These are phyloP conservation scores for Papilio glaucus DNA, from an alignment of 1,140 invertebrate genomes.

Conservation along the genomic window DNA sequence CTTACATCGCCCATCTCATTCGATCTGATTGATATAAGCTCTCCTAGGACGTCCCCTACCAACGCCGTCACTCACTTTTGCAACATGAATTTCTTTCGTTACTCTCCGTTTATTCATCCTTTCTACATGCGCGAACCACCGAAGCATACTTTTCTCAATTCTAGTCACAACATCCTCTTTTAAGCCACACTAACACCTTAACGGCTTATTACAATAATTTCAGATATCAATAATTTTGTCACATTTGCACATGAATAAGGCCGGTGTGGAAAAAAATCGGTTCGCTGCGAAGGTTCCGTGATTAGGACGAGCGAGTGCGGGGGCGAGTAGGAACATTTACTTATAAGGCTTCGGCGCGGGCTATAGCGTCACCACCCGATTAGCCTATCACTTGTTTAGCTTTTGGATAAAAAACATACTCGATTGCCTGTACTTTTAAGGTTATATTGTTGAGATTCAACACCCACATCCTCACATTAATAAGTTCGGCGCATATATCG, in stretches of 20 bases:
- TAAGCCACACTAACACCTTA: too few species aligned
- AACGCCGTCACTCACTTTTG: too few species aligned
- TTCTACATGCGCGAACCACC: too few species aligned
- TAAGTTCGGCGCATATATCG: slow-evolving; percentile 12
- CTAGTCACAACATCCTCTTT: too few species aligned
- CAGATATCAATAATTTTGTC: slow-evolving; percentile 40
- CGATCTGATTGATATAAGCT: too few species aligned
- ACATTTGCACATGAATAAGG: slow-evolving; percentile 53
- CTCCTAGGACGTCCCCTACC: too few species aligned
- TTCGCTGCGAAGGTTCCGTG: slow-evolving; percentile 50
- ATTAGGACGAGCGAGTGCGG: slow-evolving; percentile 56
- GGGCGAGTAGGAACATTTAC: slow-evolving; percentile 77
- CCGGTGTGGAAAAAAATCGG: slow-evolving; percentile 49
- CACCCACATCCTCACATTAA: slow-evolving; percentile 53
- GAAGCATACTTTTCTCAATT: too few species aligned
- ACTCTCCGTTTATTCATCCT: too few species aligned
- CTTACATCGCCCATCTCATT: too few species aligned
- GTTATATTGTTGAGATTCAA: slow-evolving; percentile 63
- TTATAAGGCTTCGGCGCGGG: slow-evolving; percentile 67
- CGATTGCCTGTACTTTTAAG: slow-evolving; percentile 69
- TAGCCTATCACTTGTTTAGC: slow-evolving; percentile 62
- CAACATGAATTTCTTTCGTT: too few species aligned
- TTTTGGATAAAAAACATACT: slow-evolving; percentile 64
- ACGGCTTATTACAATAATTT: too few species aligned
- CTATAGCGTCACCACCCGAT: slow-evolving; percentile 72